Percentiles rank a stretch among this genome's conserved stretches.
phyloP scores from a whole-genome alignment of 2,113 vertebrate species.

The Caranx ignobilis region DNA sequence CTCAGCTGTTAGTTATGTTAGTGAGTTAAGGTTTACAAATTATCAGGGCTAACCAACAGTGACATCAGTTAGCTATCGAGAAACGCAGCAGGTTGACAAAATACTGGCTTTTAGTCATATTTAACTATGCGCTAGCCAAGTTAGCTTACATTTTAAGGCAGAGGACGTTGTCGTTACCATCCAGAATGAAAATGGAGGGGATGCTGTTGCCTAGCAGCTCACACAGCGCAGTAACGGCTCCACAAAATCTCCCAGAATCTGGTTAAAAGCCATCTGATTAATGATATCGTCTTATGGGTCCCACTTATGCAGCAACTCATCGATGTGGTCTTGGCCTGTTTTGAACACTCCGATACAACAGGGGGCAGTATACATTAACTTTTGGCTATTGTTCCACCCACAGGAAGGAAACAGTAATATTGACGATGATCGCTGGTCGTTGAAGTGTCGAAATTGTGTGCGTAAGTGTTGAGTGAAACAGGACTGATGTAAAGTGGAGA shows the following conservation, averaged over 20 bases:
- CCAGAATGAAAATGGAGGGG: not conserved
- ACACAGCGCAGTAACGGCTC: not conserved
- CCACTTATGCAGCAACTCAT: conserved; percentile 28
- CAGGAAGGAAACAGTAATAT: conserved; percentile 49
- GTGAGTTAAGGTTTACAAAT: not conserved
- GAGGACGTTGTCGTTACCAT: conserved; percentile 33
- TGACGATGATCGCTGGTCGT: conserved; percentile 37
- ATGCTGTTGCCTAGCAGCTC: not conserved
- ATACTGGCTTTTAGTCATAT: conserved; percentile 24
- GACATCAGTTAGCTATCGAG: not conserved
- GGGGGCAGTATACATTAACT: conserved; percentile 28
- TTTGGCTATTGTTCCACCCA: accelerated
- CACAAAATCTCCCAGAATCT: not conserved
- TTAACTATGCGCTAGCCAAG: conserved; percentile 40
- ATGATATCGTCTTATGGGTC: conserved; percentile 1
- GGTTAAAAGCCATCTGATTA: conserved; percentile 36
- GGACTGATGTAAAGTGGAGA: not conserved
- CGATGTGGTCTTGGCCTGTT: not conserved
- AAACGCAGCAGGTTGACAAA: conserved; percentile 11
- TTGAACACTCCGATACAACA: conserved; percentile 33
- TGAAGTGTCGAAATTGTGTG: not conserved
- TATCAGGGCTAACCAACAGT: not conserved
- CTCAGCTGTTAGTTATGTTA: not conserved
- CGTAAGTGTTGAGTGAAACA: not conserved
- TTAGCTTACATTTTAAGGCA: conserved; percentile 41